Evolutionary conservation across 2,797 vertebrate species (phyloP).

Genomic region (Phataginus tricuspis): DNA sequence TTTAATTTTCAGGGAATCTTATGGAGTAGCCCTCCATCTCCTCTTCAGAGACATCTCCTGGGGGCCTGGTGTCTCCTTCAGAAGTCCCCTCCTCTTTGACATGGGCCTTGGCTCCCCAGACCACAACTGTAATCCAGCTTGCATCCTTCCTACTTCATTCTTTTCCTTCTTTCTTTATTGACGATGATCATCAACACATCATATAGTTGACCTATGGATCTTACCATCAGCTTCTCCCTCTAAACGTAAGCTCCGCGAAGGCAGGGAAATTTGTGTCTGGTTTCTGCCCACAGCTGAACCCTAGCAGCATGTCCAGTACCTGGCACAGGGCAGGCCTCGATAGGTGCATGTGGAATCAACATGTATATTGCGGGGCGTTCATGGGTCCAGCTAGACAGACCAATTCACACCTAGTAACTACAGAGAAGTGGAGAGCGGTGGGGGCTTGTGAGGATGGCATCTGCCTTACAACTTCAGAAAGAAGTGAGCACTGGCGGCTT

Average conservation of each 20-base stretch:
- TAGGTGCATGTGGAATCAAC: neutral
- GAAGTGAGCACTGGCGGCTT: neutral
- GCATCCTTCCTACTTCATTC: neutral
- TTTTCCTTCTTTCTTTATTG: neutral
- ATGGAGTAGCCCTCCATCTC: neutral
- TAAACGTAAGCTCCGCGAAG: neutral
- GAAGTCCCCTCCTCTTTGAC: neutral
- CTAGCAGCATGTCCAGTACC: neutral
- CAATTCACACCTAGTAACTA: neutral
- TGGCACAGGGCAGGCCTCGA: neutral
- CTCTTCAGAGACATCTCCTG: neutral
- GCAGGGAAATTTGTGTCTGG: neutral
- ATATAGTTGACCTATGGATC: neutral
- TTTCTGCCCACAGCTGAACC: neutral
- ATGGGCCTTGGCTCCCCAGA: neutral
- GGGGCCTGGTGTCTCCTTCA: neutral
- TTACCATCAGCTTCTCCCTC: neutral
- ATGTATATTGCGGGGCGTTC: neutral
- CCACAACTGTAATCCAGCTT: neutral
- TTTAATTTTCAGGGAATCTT: neutral
- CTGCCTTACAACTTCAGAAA: neutral
- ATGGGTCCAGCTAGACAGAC: neutral
- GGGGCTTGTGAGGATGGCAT: neutral
- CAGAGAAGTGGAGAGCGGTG: neutral
- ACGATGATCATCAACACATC: neutral